Conservation (phyloP, 2,113 vertebrate genomes). For the Siniperca chuatsi region DNA sequence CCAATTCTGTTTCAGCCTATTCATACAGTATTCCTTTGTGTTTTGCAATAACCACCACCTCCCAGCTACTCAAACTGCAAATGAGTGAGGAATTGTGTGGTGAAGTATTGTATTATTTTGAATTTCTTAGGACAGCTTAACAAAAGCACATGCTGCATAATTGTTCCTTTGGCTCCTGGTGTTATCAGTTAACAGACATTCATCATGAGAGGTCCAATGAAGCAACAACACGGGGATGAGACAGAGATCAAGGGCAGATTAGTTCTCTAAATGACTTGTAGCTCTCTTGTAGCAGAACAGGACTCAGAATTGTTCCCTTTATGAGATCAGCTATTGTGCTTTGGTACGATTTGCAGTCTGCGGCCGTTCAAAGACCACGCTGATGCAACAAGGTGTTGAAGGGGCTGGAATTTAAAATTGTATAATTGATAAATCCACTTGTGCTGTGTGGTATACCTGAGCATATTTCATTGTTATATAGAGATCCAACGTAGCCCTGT, state of each 20-base stretch:
- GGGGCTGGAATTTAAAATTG: background rate
- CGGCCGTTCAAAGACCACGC: slow-evolving; percentile 21
- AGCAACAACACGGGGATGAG: slow-evolving; percentile 87
- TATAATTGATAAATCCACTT: background rate
- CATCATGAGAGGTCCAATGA: slow-evolving; percentile 80
- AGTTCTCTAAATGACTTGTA: slow-evolving; percentile 87
- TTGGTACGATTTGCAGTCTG: slow-evolving; percentile 18
- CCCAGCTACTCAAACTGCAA: slow-evolving; percentile 26
- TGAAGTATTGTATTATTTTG: slow-evolving; percentile 67
- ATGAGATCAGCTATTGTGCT: slow-evolving; percentile 48
- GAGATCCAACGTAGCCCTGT: background rate
- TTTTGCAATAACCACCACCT: slow-evolving; percentile 32
- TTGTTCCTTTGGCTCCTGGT: slow-evolving; percentile 74
- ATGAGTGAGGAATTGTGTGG: slow-evolving; percentile 43
- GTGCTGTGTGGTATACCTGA: background rate
- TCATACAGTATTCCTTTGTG: slow-evolving; percentile 25
- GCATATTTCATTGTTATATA: background rate
- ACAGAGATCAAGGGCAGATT: slow-evolving; percentile 91
- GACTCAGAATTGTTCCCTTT: slow-evolving; percentile 24
- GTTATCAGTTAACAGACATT: slow-evolving; percentile 78
- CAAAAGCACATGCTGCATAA: slow-evolving; percentile 76
- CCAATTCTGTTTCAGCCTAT: background rate
- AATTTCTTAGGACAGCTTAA: slow-evolving; percentile 67
- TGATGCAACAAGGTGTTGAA: slow-evolving; percentile 19
- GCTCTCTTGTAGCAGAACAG: slow-evolving; percentile 80